phyloP scores from a whole-genome alignment of 2,797 vertebrate genomes.

The Epinephelus coioides region DNA sequence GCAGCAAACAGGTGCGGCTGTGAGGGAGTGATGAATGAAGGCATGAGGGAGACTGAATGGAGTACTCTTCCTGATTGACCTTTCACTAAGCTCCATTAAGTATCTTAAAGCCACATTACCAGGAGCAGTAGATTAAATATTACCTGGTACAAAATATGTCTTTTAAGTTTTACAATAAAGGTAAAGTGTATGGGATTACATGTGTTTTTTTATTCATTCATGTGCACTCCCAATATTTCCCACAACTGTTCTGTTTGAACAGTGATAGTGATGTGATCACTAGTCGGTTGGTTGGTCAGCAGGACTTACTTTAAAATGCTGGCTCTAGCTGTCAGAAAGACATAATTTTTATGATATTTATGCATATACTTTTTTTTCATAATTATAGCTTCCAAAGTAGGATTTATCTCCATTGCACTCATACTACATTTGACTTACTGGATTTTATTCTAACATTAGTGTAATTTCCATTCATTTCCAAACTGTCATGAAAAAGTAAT shows the following conservation, averaged over 20 bases:
- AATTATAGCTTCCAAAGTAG: too few relatives aligned
- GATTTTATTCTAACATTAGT: background rate
- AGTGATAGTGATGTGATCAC: too few relatives aligned
- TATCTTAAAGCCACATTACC: slow-evolving; percentile 55
- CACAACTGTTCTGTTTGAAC: too few relatives aligned
- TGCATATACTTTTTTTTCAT: background rate
- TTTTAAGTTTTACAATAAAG: slow-evolving; percentile 38
- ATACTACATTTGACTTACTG: background rate
- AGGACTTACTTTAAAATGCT: background rate
- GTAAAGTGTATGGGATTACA: slow-evolving; percentile 35
- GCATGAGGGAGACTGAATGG: slow-evolving; percentile 27
- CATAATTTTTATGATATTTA: background rate
- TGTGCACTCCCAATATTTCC: slow-evolving; percentile 3
- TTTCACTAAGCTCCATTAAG: slow-evolving; percentile 52
- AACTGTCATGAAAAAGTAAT: too few relatives aligned
- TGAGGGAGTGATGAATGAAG: slow-evolving; percentile 35
- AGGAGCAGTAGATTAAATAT: slow-evolving; percentile 36
- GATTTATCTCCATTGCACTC: background rate
- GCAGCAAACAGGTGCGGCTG: slow-evolving; percentile 20
- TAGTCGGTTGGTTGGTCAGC: too few relatives aligned
- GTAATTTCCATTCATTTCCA: too few relatives aligned
- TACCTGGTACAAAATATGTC: slow-evolving; percentile 13
- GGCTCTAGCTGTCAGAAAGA: background rate
- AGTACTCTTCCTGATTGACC: slow-evolving; percentile 48
- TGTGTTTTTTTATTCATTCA: background rate